A percentile compares a stretch with the other conserved stretches of the same genome.
Conservation (phyloP, 2,888 invertebrate genomes). For the Drosophila multiciliata region DNA sequence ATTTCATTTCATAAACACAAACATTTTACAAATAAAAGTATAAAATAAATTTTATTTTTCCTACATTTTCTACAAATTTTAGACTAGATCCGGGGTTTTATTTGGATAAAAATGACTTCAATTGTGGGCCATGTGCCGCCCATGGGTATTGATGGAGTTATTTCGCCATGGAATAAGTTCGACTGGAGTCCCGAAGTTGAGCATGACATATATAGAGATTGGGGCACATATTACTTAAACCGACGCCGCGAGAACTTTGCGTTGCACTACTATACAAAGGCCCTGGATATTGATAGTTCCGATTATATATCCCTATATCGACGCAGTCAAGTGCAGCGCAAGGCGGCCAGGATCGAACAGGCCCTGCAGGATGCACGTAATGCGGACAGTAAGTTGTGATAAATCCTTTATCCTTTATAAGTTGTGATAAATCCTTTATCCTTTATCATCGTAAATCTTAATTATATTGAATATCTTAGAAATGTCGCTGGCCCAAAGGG, state of each 20-base stretch:
- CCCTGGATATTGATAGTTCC: slow-evolving; percentile 67
- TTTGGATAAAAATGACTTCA: slow-evolving; percentile 49
- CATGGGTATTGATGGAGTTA: background rate
- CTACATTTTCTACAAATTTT: slow-evolving; percentile 4
- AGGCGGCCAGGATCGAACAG: slow-evolving; percentile 73
- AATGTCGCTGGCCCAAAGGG: slow-evolving; percentile 43
- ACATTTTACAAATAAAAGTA: background rate
- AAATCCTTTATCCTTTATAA: slow-evolving; percentile 39
- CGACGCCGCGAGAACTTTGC: slow-evolving; percentile 81
- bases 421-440: slow-evolving; percentile 2
- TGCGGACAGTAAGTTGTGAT: slow-evolving; percentile 70
- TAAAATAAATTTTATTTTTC: background rate
- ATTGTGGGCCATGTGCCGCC: slow-evolving; percentile 49
- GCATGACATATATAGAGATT: slow-evolving; percentile 82
- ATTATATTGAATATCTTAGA: background rate
- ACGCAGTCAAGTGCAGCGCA: slow-evolving; percentile 80
- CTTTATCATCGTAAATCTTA: background rate
- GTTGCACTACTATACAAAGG: slow-evolving; percentile 78
- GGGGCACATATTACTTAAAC: slow-evolving; percentile 81
- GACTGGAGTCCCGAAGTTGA: slow-evolving; percentile 75
- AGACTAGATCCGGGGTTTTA: background rate
- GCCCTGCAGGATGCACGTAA: slow-evolving; percentile 74
- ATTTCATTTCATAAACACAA: background rate
- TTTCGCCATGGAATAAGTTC: slow-evolving; percentile 70
- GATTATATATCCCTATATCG: slow-evolving; percentile 77